Evolutionary conservation across 2,888 invertebrate genomes (phyloP), one percentile per base, ranked within the genome.

Genomic region (Zygaena filipendulae): DNA sequence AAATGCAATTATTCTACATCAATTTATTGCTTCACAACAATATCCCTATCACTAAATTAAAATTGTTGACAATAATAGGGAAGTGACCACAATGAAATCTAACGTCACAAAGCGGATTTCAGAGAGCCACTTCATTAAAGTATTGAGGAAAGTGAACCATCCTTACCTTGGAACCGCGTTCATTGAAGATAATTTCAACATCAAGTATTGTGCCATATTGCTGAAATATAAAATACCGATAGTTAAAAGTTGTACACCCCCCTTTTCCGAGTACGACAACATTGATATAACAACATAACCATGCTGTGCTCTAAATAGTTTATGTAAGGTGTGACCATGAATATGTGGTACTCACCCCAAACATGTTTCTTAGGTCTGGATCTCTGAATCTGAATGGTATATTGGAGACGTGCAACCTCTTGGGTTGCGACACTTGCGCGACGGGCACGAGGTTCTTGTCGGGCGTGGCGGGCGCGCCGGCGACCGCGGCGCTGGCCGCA

Each of bases 181-280:
- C 98, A 82, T 99, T 99, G 87, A 98, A 99, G 79, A 98, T 98
- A 63, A 98, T 99, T 88, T 99, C 98, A 81, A 97, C 98, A 83
- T 98, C 98, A 77, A 97, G 87, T 72, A 99, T 98, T 61, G 92
- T 90, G 70, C 98, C 98, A 84, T 93, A 98, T 91, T 97, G 96
- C 95, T 97, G 87, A 64, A 89, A 87, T 70, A 63, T 57, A 80
- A 81, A 74, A 71, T 43, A 46, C 47, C 37, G 39, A 22, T 43
- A 38, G 49, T 62, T 62, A 59, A 55, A 59, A 49, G 40, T 44
- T 33, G 21, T 30, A 41, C 33, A 27, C 30, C 30, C 33, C 36
- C 33, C 10, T 11, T 36, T 27, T 21, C 32, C 34, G 32, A 37
- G 14, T 6, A 13, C 11, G 27, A 21, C 16, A 36, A 36, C 34